A percentile compares a stretch with the other conserved stretches of the same genome.
These are phyloP conservation scores for Heliconius charithonia DNA, from an alignment of 2,888 invertebrate species.

Conservation along the genomic window DNA sequence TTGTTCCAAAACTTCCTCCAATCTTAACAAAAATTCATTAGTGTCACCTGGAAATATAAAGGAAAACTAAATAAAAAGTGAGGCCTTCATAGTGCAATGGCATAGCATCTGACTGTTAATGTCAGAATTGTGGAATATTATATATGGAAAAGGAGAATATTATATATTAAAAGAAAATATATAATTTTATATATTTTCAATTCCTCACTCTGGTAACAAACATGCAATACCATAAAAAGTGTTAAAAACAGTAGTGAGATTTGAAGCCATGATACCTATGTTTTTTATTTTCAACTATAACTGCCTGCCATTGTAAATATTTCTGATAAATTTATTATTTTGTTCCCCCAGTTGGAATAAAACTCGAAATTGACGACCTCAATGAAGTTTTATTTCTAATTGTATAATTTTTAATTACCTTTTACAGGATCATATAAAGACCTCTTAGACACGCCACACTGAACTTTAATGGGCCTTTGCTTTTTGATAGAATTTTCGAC, in stretches of 20 bases:
- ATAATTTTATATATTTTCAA: not conserved
- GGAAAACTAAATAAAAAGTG: not conserved
- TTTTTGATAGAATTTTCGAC: constrained; percentile 68
- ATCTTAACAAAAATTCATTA: constrained; percentile 50
- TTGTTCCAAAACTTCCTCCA: constrained; percentile 53
- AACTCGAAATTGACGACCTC: too few relatives aligned
- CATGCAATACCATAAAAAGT: too few relatives aligned
- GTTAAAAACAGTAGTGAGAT: too few relatives aligned
- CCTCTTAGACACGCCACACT: constrained; percentile 71
- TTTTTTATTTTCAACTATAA: too few relatives aligned
- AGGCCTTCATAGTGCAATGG: too few relatives aligned
- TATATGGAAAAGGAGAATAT: too few relatives aligned
- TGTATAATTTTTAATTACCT: constrained; percentile 54
- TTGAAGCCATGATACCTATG: too few relatives aligned
- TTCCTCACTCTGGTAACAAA: not conserved
- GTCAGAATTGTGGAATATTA: not conserved
- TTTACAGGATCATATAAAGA: constrained; percentile 68
- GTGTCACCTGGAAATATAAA: constrained; percentile 58
- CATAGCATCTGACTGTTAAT: too few relatives aligned
- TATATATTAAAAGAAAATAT: too few relatives aligned
- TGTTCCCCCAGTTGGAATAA: too few relatives aligned
- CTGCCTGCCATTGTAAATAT: too few relatives aligned
- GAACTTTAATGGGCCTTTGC: constrained; percentile 74
- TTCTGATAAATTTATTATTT: too few relatives aligned
- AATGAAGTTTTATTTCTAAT: not conserved